Evolutionary conservation across 1,140 invertebrate species (phyloP).

Genomic region (Drosophila pandora): DNA sequence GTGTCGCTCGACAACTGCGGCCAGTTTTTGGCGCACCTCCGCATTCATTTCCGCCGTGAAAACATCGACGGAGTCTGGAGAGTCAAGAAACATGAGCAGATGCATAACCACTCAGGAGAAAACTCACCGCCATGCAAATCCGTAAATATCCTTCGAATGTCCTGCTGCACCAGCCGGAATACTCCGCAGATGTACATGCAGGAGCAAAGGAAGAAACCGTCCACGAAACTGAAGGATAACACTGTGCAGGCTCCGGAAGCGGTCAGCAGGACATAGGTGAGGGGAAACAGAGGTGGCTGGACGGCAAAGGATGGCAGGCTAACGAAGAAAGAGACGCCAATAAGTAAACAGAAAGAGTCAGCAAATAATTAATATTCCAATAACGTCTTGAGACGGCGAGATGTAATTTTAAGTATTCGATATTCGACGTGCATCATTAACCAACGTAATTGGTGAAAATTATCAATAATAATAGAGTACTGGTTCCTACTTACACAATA

Average conservation of each 20-base stretch:
- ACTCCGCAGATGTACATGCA: constrained; percentile 73
- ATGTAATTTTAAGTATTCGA: too few relatives aligned
- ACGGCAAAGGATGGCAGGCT: constrained; percentile 61
- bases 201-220: constrained; percentile 76
- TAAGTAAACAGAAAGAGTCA: neutral
- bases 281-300: constrained; percentile 46
- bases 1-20: constrained; percentile 62
- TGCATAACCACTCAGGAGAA: neutral
- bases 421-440: neutral
- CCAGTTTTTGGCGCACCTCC: constrained; percentile 39
- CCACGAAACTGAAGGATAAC: constrained; percentile 70
- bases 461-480: neutral
- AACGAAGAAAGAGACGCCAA: neutral
- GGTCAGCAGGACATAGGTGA: constrained; percentile 65
- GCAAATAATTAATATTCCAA: neutral
- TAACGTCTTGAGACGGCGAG: neutral
- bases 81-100: constrained; percentile 15
- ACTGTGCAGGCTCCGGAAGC: constrained; percentile 73
- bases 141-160: constrained; percentile 64
- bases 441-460: neutral
- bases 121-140: constrained; percentile 63
- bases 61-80: constrained; percentile 32
- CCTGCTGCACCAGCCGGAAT: constrained; percentile 70
- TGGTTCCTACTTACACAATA: constrained; percentile 53
- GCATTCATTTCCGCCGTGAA: constrained; percentile 49